phyloP scores from a whole-genome alignment of 1,140 invertebrate species.

The Papilio aristodemus region DNA sequence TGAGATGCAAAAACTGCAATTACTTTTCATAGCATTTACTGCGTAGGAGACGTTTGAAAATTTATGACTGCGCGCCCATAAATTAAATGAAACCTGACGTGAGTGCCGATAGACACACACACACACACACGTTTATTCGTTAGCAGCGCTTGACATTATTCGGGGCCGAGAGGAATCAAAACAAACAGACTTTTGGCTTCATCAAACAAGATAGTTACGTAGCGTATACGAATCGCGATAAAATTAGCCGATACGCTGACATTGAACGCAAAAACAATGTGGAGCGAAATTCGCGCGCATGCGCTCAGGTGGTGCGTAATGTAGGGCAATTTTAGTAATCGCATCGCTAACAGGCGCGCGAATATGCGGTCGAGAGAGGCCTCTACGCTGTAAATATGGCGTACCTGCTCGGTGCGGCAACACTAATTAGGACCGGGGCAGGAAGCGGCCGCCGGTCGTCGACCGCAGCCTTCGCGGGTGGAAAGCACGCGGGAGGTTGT shows the following conservation, averaged over 20 bases:
- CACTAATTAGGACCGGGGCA: constrained; percentile 52
- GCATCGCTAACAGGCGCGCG: constrained; percentile 47
- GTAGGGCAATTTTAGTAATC: constrained; percentile 59
- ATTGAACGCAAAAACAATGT: constrained; percentile 78
- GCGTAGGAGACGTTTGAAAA: constrained; percentile 16
- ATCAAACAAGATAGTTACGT: constrained; percentile 70
- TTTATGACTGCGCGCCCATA: constrained; percentile 16
- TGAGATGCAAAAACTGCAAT: background rate
- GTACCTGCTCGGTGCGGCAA: constrained; percentile 36
- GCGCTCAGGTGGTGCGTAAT: constrained; percentile 60
- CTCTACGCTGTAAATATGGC: constrained; percentile 43
- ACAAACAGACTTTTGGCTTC: constrained; percentile 70
- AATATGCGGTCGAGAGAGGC: constrained; percentile 49
- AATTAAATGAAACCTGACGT: constrained; percentile 24
- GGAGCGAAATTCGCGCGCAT: constrained; percentile 63
- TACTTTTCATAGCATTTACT: constrained; percentile 8
- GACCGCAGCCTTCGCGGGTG: constrained; percentile 49
- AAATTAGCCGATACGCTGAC: constrained; percentile 78
- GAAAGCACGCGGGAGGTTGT: constrained; percentile 48
- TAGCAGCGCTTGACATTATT: constrained; percentile 41
- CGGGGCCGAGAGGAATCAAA: constrained; percentile 63
- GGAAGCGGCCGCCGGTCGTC: constrained; percentile 54
- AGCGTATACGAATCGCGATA: constrained; percentile 67
- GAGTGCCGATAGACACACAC: constrained; percentile 6
- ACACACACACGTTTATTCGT: constrained; percentile 16